phyloP scores from a whole-genome alignment of 2,797 vertebrate species.

The Tauraco hartlaubi region DNA sequence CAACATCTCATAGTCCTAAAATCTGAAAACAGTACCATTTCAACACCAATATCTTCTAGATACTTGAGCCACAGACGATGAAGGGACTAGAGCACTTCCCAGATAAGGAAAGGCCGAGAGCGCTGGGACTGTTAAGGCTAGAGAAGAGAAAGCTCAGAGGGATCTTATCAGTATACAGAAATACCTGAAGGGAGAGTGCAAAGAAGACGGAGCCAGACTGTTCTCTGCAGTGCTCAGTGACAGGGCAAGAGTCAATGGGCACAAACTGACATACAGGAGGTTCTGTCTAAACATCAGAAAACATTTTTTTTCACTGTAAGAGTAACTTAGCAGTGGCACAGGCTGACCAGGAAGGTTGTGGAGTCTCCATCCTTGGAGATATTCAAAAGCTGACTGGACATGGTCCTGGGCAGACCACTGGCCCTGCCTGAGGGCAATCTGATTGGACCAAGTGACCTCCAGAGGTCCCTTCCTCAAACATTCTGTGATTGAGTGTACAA shows the following conservation, averaged over 20 bases:
- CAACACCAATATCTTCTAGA: not conserved
- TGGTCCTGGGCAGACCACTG: not conserved
- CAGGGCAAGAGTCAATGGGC: not conserved
- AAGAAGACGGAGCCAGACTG: not conserved
- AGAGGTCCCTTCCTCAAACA: not conserved
- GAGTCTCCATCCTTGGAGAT: not conserved
- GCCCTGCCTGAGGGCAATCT: not conserved
- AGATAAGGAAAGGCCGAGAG: not conserved
- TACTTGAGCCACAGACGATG: not conserved
- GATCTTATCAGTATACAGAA: not conserved
- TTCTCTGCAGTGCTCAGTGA: not conserved
- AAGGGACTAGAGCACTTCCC: not conserved
- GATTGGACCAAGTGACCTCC: not conserved
- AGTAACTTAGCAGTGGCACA: not conserved
- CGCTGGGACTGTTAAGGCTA: not conserved
- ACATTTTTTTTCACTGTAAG: not conserved
- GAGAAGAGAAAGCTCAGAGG: not conserved
- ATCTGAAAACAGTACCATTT: not conserved
- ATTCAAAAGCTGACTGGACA: not conserved
- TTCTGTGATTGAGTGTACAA: not conserved
- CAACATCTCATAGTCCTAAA: not conserved
- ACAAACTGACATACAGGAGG: not conserved
- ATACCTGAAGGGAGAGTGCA: not conserved
- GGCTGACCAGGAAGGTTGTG: not conserved
- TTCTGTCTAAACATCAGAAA: not conserved